Conservation (phyloP, 2,113 vertebrate genomes). For the Podarcis raffonei region DNA sequence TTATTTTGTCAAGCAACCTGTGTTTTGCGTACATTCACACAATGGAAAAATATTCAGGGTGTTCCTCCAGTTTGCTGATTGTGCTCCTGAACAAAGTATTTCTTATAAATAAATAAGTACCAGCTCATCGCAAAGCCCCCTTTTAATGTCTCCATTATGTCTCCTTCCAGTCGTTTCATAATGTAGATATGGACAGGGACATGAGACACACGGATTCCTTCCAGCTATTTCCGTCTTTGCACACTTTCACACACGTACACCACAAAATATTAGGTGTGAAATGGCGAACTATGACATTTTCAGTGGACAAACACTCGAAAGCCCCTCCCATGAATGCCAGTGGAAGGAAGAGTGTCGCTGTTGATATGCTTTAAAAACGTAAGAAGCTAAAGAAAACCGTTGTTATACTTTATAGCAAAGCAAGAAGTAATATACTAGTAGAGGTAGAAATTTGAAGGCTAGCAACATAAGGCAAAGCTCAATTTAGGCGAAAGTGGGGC, state of each 20-base stretch:
- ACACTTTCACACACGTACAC: neutral
- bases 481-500: neutral
- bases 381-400: neutral
- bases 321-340: neutral
- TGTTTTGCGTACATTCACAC: neutral
- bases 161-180: accelerated
- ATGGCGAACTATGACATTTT: neutral
- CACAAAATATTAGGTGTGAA: neutral
- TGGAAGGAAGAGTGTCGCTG: neutral
- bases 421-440: neutral
- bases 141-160: neutral
- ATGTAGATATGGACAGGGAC: neutral
- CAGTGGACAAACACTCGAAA: neutral
- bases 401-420: neutral
- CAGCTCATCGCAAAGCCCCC: neutral
- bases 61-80: neutral
- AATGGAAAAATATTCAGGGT: neutral
- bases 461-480: too few species aligned
- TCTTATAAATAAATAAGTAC: neutral
- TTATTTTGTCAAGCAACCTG: neutral
- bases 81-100: neutral
- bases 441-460: neutral
- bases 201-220: accelerated
- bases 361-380: neutral
- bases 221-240: neutral